Evolutionary conservation across 2,113 vertebrate genomes (phyloP).

Genomic region (Natator depressus): DNA sequence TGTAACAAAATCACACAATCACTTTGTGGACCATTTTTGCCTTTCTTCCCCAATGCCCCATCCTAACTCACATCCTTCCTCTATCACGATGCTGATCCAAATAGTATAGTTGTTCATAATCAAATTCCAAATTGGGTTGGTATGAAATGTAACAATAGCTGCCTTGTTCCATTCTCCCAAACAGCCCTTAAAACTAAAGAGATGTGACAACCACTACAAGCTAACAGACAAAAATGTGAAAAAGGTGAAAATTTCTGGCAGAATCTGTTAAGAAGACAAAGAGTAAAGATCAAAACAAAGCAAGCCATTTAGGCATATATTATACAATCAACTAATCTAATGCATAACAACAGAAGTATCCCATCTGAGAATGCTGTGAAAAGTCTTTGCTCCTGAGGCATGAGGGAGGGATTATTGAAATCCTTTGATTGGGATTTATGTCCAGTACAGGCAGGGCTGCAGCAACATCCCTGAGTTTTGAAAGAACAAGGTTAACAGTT

Average conservation of each 20-base stretch:
- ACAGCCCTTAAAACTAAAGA: slow-evolving; percentile 18
- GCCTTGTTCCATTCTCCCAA: neutral
- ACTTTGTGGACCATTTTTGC: neutral
- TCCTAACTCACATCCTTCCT: neutral
- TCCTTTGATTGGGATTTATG: neutral
- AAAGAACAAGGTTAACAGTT: neutral
- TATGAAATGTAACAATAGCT: neutral
- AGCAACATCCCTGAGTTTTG: neutral
- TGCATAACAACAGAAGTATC: neutral
- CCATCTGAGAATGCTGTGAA: neutral
- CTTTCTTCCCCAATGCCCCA: neutral
- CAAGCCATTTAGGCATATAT: neutral
- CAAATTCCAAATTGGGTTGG: slow-evolving; percentile 5
- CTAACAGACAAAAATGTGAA: neutral
- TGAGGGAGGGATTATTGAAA: rapidly evolving
- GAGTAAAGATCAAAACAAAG: neutral
- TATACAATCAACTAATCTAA: neutral
- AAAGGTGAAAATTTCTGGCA: neutral
- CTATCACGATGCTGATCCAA: neutral
- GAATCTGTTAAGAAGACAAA: neutral
- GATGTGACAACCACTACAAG: neutral
- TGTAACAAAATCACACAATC: neutral
- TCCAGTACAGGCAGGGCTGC: neutral
- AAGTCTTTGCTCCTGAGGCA: neutral
- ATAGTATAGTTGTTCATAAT: slow-evolving; percentile 1